phyloP scores from a whole-genome alignment of 2,113 vertebrate species.

The Saccopteryx leptura region DNA sequence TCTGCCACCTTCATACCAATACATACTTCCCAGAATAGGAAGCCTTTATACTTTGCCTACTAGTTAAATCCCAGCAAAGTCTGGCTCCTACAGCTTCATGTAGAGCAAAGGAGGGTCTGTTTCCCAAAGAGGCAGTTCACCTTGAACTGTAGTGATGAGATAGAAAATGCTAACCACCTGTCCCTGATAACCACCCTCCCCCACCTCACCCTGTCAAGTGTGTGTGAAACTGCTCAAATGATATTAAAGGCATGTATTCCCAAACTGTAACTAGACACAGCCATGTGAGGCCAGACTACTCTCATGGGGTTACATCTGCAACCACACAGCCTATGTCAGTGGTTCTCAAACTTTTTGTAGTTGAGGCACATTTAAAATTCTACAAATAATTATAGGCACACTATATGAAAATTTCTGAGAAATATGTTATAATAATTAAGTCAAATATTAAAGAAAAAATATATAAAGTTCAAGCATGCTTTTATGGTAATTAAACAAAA shows the following conservation, averaged over 20 bases:
- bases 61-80: neutral
- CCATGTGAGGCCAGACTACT: neutral
- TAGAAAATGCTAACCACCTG: neutral
- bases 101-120: neutral
- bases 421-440: no score
- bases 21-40: neutral
- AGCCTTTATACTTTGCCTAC: neutral
- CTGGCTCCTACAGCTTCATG: neutral
- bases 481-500: no score
- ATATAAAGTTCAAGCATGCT: no score
- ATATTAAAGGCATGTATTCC: neutral
- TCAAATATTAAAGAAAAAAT: no score
- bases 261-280: neutral
- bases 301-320: neutral
- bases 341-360: no score
- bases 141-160: slow-evolving; percentile 23
- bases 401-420: no score
- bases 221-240: neutral
- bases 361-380: no score
- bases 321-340: neutral
- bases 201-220: neutral
- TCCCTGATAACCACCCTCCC: neutral
- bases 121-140: neutral
- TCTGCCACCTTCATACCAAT: neutral
- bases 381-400: no score